These are phyloP conservation scores for Drosophila saltans DNA, from an alignment of 1,140 invertebrate genomes.

Conservation along the genomic window DNA sequence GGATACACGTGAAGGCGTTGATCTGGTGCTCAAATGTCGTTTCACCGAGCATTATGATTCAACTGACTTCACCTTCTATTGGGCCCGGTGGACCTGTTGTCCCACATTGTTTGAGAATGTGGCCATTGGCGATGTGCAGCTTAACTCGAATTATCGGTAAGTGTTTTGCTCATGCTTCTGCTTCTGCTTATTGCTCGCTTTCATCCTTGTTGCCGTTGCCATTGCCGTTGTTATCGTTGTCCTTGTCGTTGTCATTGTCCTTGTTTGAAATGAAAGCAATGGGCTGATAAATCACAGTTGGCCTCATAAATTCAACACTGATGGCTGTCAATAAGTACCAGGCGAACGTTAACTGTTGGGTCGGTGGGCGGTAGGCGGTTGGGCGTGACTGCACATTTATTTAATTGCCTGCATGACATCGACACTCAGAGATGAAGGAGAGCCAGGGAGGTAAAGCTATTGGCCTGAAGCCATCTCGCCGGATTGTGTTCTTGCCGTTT, in stretches of 20 bases:
- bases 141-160: slow-evolving; percentile 92
- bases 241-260: slow-evolving; percentile 17
- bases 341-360: slow-evolving; percentile 21
- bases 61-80: slow-evolving; percentile 88
- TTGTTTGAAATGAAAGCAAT: slow-evolving; percentile 61
- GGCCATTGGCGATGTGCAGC: slow-evolving; percentile 89
- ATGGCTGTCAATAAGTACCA: slow-evolving; percentile 68
- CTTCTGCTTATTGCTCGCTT: background rate
- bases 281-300: slow-evolving; percentile 73
- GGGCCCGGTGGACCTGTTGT: slow-evolving; percentile 87
- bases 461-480: background rate
- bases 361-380: slow-evolving; percentile 16
- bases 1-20: slow-evolving; percentile 90
- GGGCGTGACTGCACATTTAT: slow-evolving; percentile 63
- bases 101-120: slow-evolving; percentile 89
- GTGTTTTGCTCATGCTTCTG: slow-evolving; percentile 48
- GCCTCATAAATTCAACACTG: slow-evolving; percentile 75
- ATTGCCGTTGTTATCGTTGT: slow-evolving; percentile 3
- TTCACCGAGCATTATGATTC: slow-evolving; percentile 88
- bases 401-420: slow-evolving; percentile 68
- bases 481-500: slow-evolving; percentile 28
- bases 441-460: background rate
- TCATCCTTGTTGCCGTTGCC: slow-evolving; percentile 6
- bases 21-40: slow-evolving; percentile 90
- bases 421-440: slow-evolving; percentile 37